Base-by-base conservation (phyloP, 2,888 invertebrate genomes). In the Apotomis betuletana region DNA sequence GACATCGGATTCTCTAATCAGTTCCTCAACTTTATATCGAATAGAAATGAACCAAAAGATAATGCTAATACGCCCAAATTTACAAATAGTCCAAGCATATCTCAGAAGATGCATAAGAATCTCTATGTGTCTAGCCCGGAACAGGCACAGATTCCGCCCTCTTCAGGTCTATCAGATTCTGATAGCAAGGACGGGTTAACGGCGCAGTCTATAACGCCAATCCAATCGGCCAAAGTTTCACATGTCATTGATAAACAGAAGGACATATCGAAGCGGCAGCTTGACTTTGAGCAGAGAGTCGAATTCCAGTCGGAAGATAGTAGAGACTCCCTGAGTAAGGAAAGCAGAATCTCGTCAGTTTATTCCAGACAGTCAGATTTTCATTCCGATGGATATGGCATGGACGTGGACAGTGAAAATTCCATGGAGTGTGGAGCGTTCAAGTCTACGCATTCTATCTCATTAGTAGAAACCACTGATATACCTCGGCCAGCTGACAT, bases 1-100 rank as follows among this genome's bases (percentile, higher is more conserved):
- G 93, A 92, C 64, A 85, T 91, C 70, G 94, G 94, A 60, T 94
- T 92, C 77, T 93, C 93, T 5, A 92, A 92, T 77, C 93, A 93
- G 76, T 94, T 89, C 77, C 88, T 90, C 54, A 93, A 91, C 79
- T 93, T 91, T 78, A 93, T 91, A 78, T 88, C 93, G 5, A 90
- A 91, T 77, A 88, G 94, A 79, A 94, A 93, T 80, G 93, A 94
- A 81, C 94, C 94, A 49, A 94, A 94, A 79, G 94, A 94, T 77
- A 92, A 93, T 78, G 94, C 94, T 0, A 93, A 94, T 77, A 94
- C 94, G 55, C 93, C 94, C 74, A 94, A 94, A 79, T 94, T 94
- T 80, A 89, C 87, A 13, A 93, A 91, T 77, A 94, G 94, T 77
- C 93, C 92, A 3, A 94, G 85, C 77, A 93, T 93, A 85, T 92